These are phyloP conservation scores for Callorhinus ursinus DNA, from an alignment of 2,113 vertebrate genomes.

Conservation along the genomic window DNA sequence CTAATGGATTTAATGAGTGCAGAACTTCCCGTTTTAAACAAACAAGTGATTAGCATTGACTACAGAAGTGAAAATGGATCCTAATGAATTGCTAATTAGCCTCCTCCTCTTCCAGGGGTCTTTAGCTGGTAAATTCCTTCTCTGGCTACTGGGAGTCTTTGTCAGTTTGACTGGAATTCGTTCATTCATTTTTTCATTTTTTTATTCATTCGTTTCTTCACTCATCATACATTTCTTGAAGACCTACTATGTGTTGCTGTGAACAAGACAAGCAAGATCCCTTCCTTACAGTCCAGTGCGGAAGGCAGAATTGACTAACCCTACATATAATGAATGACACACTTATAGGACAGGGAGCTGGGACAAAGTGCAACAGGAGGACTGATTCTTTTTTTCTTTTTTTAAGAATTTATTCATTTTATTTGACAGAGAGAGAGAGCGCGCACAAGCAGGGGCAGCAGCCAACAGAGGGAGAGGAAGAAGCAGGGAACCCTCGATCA, in stretches of 20 bases:
- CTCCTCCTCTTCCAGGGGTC: constrained; percentile 64
- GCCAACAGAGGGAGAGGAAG: too few relatives aligned
- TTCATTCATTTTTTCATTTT: not conserved
- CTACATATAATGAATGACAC: not conserved
- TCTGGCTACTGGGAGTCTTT: constrained; percentile 10
- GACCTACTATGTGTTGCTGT: constrained; percentile 25
- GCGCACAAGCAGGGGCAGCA: too few relatives aligned
- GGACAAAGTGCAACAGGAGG: not conserved
- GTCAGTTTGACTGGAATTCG: not conserved
- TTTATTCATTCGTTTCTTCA: not conserved
- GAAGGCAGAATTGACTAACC: not conserved
- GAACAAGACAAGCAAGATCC: not conserved
- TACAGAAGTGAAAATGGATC: constrained; percentile 70
- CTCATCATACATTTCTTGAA: not conserved
- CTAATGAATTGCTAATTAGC: constrained; percentile 82
- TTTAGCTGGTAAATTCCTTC: constrained; percentile 53
- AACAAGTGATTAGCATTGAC: constrained; percentile 83
- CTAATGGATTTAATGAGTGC: constrained; percentile 79
- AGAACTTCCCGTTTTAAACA: constrained; percentile 80
- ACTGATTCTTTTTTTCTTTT: not conserved
- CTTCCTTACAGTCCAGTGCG: not conserved
- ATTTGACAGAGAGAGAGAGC: too few relatives aligned
- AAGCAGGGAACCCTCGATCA: too few relatives aligned
- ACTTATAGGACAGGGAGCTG: not conserved
- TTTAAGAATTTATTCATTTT: too few relatives aligned